phyloP scores from a whole-genome alignment of 2,888 invertebrate genomes.

The Archaeoteleia sp. region DNA sequence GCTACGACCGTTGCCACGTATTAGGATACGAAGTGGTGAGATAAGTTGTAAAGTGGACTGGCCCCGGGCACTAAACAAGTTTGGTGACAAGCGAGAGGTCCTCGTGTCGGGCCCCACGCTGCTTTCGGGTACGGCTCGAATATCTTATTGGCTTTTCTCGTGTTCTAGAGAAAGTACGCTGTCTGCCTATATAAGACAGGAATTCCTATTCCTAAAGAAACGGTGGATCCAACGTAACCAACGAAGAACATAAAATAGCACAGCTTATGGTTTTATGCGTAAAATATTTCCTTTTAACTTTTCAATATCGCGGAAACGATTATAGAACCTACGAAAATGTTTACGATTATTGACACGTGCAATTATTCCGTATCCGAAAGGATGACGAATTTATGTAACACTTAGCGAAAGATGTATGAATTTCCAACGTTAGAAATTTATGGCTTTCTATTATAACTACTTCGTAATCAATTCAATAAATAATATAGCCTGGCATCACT shows the following conservation, averaged over 20 bases:
- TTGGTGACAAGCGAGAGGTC: conserved; percentile 70
- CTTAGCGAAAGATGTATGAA: too few species aligned
- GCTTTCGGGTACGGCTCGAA: conserved; percentile 53
- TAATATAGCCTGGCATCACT: too few species aligned
- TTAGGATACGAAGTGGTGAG: conserved; percentile 60
- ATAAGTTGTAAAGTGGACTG: conserved; percentile 62
- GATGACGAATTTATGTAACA: background rate
- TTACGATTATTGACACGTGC: too few species aligned
- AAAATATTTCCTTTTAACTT: background rate
- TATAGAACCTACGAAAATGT: conserved; percentile 1
- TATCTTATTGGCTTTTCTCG: conserved; percentile 50
- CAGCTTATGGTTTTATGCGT: conserved; percentile 29
- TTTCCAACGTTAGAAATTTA: too few species aligned
- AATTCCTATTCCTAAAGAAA: conserved; percentile 4
- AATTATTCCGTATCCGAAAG: too few species aligned
- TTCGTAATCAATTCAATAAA: too few species aligned
- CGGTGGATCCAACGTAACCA: background rate
- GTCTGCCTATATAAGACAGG: conserved; percentile 33
- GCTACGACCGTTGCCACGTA: conserved; percentile 59
- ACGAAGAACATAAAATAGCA: conserved; percentile 37
- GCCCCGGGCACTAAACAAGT: conserved; percentile 67
- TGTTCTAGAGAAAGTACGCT: conserved; percentile 63
- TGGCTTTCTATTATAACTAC: too few species aligned
- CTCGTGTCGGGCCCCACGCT: conserved; percentile 58
- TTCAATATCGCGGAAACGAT: background rate